Evolutionary conservation across 1,140 invertebrate genomes (phyloP).

Genomic region (Lethrus apterus): DNA sequence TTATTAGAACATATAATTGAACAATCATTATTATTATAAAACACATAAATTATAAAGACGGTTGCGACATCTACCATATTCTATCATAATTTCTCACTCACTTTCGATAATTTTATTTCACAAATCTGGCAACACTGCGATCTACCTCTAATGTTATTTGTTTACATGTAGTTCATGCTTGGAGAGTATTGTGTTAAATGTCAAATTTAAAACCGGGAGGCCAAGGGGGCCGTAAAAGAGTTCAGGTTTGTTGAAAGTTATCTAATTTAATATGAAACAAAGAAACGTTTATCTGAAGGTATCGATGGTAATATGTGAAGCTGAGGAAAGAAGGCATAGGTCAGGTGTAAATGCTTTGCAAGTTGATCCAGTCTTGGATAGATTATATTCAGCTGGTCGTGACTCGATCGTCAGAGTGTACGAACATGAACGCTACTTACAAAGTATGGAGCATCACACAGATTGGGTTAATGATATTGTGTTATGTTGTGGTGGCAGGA

Average conservation of each 20-base stretch:
- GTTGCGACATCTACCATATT: no score
- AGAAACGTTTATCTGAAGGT: slow-evolving; percentile 57
- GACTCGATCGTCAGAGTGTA: slow-evolving; percentile 98
- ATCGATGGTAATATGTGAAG: slow-evolving; percentile 96
- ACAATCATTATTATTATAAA: no score
- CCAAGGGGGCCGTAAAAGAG: slow-evolving; percentile 57
- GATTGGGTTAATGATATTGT: slow-evolving; percentile 99
- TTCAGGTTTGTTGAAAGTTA: slow-evolving; percentile 47
- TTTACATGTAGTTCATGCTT: no score
- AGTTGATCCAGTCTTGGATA: slow-evolving; percentile 77
- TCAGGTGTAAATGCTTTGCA: slow-evolving; percentile 95
- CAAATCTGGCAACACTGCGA: no score
- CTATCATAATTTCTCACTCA: no score
- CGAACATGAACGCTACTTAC: slow-evolving; percentile 86
- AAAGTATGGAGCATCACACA: slow-evolving; percentile 96
- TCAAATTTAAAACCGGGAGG: slow-evolving; percentile 29
- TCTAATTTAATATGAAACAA: slow-evolving; percentile 7
- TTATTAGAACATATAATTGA: no score
- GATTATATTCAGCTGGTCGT: slow-evolving; percentile 94
- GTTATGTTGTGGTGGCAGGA: slow-evolving; percentile 91
- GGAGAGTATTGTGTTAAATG: no score
- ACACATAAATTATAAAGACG: no score
- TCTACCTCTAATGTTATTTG: no score
- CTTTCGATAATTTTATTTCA: no score
- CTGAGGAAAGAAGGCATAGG: slow-evolving; percentile 87